A percentile compares a stretch with the other conserved stretches of the same genome.
phyloP scores from a whole-genome alignment of 2,113 vertebrate species.

The Malurus cyaneus region DNA sequence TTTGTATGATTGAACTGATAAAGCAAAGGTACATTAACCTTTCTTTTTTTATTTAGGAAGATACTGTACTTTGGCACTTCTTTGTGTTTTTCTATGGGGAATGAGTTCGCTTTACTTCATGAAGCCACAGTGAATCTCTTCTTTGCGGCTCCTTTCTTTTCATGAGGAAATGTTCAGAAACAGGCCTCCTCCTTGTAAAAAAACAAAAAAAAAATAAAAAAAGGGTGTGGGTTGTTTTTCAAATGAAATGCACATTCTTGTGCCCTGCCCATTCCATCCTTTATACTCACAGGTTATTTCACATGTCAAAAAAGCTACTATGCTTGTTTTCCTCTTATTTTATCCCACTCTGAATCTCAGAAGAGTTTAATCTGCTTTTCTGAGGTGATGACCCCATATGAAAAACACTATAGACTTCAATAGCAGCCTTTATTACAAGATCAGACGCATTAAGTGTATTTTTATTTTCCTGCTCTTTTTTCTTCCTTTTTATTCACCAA shows the following conservation, averaged over 20 bases:
- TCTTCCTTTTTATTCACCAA: neutral
- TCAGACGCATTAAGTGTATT: neutral
- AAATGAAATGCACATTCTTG: neutral
- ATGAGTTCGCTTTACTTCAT: neutral
- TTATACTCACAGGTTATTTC: neutral
- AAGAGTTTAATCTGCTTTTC: neutral
- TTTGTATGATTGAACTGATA: neutral
- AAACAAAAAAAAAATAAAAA: neutral
- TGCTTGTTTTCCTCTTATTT: neutral
- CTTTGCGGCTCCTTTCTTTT: neutral
- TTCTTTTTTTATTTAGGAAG: neutral
- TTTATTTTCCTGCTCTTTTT: neutral
- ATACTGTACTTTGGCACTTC: neutral
- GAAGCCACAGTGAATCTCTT: neutral
- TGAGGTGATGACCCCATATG: neutral
- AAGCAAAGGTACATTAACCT: neutral
- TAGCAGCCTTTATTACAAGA: neutral
- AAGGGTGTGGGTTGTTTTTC: fast-evolving
- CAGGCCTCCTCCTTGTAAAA: neutral
- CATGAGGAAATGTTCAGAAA: neutral
- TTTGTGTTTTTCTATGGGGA: neutral
- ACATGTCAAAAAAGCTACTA: neutral
- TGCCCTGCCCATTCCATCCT: neutral
- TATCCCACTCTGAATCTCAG: neutral
- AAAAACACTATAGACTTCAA: neutral